Evolutionary conservation across 2,888 invertebrate species (phyloP), one percentile per base, ranked within the genome.

Genomic region (Protonemura montana): DNA sequence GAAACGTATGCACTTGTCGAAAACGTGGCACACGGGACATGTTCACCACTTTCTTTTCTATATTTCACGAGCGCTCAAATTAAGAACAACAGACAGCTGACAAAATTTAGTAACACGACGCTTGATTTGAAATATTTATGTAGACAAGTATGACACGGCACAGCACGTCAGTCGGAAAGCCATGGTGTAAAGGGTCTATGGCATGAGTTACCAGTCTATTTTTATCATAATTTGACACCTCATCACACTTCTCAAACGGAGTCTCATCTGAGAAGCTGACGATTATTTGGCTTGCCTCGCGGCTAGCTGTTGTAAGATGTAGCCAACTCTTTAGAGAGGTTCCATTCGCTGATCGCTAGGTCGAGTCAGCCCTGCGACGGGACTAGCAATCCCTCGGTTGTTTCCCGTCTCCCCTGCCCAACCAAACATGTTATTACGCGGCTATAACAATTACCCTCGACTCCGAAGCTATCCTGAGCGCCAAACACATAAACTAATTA

Each of bases 111-210:
- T 78, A 28, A 28, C 26, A 78, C 26, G 78, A 78, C 78, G 26
- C 28, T 28, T 78, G 5, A 78, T 78, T 78, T 78, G 78, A 78
- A 78, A 78, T 78, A 78, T 78, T 78, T 78, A 78, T 78, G n/a
- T 5, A 16, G 10, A 13, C 77, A 25, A 41, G 41, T 41, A 5
- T 6, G 26, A n/a, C n/a, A n/a, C n/a, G n/a, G 27, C 10, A 78
- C 28, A 16, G 27, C 28, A 28, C 26, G 78, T 28, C 78, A 78
- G 78, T 25, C 27, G 28, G n/a, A 28, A 16, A 25, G n/a, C 21
- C 77, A 13, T 21, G 26, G 78, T 28, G 27, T n/a, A 25, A 26
- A 16, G 21, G 59, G 59, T 21, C 35, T 21, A 13, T 59, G 7
- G 21, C 21, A 21, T 59, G 21, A 59, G 59, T 13, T 21, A 59